Base-by-base conservation (phyloP, 2,113 vertebrate genomes). In the Callorhinus ursinus region DNA sequence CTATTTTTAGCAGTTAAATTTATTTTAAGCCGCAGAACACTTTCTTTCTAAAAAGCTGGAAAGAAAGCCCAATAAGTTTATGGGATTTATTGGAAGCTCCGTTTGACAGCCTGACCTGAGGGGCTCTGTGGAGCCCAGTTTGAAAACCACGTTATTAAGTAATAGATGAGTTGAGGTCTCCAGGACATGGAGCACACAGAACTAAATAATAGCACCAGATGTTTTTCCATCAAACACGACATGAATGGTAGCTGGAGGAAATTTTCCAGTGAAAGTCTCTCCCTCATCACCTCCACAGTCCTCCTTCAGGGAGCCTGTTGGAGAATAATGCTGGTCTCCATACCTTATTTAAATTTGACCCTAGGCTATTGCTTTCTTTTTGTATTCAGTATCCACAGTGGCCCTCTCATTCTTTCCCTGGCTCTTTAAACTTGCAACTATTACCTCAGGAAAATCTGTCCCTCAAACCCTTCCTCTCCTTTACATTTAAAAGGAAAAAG, bases 401-500 rank as follows among this genome's bases (percentile, higher is more conserved):
- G 46, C 28, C 36, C 74, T 63, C 77, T 81, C 39, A 26, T 82
- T 36, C 76, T 67, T 39, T 46, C 5, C 59, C 31, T 74, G 59
- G 5, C 21, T 94, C 59, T 95, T 95, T 46, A 67, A 71, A 31
- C 22, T 59, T 90, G 63, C 7, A 76, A 53, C 8, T 36, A 31
- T 55, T 61, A 96, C 67, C 53, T 33, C 65, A 49, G 72, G 46
- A 81, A 72, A 97, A 88, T 69, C 51, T 89, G n/a, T 46, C 57
- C 21, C 42, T 51, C 22, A 63, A 15, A 19, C 18, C 22, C 18
- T 21, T 33, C 2, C 67, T 74, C 39, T 86, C n/a, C 74, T 91
- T 95, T 65, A 74, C 51, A 90, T 71, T 82, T 92, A 26, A 95
- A 93, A 92, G 69, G 31, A 21, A 90, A 95, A 85, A 39, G 18